Base-by-base conservation (phyloP, 2,888 invertebrate genomes). In the Galeruca laticollis region DNA sequence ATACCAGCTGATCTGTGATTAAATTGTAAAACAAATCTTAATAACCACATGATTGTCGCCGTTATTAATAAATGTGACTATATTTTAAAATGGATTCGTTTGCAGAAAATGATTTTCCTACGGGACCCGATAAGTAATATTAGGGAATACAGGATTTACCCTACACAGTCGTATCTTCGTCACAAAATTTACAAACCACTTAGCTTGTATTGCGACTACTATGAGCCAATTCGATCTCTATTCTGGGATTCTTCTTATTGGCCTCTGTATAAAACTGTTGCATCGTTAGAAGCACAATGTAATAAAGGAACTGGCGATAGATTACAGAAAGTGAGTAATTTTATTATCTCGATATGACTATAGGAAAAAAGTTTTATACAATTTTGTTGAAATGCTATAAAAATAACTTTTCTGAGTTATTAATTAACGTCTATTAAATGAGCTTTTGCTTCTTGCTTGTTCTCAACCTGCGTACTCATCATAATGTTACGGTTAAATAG, bases 31-130 rank as follows among this genome's bases (percentile, higher is more conserved):
- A n/a, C n/a, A n/a, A n/a, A n/a, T n/a, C n/a, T n/a, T 5, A 26
- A 26, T 26, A 26, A 26, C 6, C 26, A 26, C 26, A 5, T 26
- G 26, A 26, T 26, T 26, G 26, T 26, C 3, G 4, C 6, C 3
- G 26, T 26, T 26, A 6, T 26, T 26, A 26, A 26, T 0, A 26
- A 26, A 26, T 5, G 2, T 9, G 10, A 18, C 1, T 57, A 15
- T 64, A 40, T 64, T 56, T 26, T 20, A 1, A 37, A 51, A 1
- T 6, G 21, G 9, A 21, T 8, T n/a, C 13, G 35, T 82, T 83
- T 83, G 57, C 84, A 84, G 85, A 84, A 80, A 73, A 82, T 83
- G 77, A 76, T 82, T 71, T 84, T 82, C 81, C 76, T 78, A 67
- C 79, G 82, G 76, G 81, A 82, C 69, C 82, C 84, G 66, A 74